Conservation (phyloP, 2,888 invertebrate species). For the Eupithecia subumbrata region DNA sequence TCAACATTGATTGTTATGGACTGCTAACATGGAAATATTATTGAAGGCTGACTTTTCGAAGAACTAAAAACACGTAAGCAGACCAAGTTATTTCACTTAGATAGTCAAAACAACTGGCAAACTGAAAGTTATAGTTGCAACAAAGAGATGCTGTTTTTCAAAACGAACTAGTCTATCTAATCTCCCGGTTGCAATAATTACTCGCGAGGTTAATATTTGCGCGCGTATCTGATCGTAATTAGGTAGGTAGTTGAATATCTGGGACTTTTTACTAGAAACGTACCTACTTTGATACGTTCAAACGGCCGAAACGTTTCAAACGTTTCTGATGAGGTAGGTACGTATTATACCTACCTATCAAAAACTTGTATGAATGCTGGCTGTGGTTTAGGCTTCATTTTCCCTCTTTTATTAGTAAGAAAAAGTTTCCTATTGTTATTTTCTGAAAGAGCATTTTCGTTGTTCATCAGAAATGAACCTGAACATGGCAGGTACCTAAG, state of each 20-base stretch:
- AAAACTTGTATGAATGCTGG: neutral
- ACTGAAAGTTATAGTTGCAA: neutral
- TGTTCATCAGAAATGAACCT: too few relatives aligned
- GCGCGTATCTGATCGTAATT: neutral
- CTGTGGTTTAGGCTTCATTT: too few relatives aligned
- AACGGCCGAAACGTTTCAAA: too few relatives aligned
- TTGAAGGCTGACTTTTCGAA: conserved; percentile 1
- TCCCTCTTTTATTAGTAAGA: too few relatives aligned
- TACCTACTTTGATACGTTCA: too few relatives aligned
- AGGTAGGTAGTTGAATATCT: too few relatives aligned
- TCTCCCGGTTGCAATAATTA: neutral
- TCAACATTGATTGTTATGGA: conserved; percentile 29
- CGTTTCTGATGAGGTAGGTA: neutral
- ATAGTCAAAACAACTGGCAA: neutral
- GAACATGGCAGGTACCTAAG: too few relatives aligned
- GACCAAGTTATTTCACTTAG: neutral
- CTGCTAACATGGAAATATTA: conserved; percentile 12
- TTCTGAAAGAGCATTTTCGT: too few relatives aligned
- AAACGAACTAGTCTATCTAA: neutral
- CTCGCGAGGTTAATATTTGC: too few relatives aligned
- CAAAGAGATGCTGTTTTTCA: neutral
- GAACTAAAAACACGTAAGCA: neutral
- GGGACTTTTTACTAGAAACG: too few relatives aligned
- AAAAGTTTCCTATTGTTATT: too few relatives aligned
- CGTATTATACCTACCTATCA: neutral